Base-by-base conservation (phyloP, 2,797 vertebrate species). In the Zalophus californianus region DNA sequence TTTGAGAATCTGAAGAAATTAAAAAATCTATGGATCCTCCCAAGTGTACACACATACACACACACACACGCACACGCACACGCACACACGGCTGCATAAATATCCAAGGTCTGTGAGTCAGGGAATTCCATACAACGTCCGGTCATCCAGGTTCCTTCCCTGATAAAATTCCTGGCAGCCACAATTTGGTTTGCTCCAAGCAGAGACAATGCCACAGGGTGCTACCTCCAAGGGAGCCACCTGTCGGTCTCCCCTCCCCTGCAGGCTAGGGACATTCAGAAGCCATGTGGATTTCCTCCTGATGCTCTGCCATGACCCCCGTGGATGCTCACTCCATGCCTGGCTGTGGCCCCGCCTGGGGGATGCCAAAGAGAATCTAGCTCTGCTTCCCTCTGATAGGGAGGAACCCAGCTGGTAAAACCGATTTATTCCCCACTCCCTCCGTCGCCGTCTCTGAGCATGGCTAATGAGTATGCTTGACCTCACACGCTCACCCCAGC, bases 391-490 rank as follows among this genome's bases (percentile, higher is more conserved):
- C 60, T 90, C 66, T 78, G 14, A 41, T 0, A 66, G 56, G 35
- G 60, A 97, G 79, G 54, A 48, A 11, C 1, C 4, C 5, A 27
- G 89, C 11, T 0, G n/a, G 16, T 2, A 0, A 77, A 68, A 48
- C 54, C 0, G 1, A 15, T 13, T 21, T 41, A 8, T 8, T 35
- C 87, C 8, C 44, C 0, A 12, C 48, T 50, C 50, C 52, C 72
- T 29, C 27, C 0, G 5, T n/a, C 0, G 0, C 27, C 14, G 84
- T 77, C 77, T 89, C 80, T n/a, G 16, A 95, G 90, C 85, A 82
- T 21, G 64, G 85, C 90, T 98, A 96, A 97, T 91, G 93, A 92
- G 90, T 2, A 56, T 0, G 6, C 52, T 72, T 84, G 93, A 94
- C 95, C 93, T 96, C 85, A 77, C 87, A 56, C 0, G 0, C 66